These are phyloP conservation scores for Candoia aspera DNA, from an alignment of 2,113 vertebrate genomes.

Conservation along the genomic window DNA sequence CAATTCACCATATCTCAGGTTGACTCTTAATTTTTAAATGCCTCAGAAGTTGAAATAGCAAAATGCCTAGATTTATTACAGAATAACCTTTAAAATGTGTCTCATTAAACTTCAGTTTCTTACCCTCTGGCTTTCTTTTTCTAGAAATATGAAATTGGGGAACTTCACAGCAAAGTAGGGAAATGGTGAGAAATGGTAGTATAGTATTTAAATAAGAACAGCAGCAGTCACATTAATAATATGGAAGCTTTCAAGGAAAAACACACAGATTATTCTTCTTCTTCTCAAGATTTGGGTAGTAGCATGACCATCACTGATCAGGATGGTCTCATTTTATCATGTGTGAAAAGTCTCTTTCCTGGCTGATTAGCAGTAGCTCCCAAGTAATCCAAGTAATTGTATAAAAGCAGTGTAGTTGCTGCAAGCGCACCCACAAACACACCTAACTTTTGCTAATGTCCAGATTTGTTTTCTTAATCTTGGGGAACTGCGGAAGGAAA, in stretches of 20 bases:
- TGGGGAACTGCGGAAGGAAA: rapidly evolving
- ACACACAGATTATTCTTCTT: neutral
- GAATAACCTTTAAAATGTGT: conserved; percentile 71
- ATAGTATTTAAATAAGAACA: conserved; percentile 37
- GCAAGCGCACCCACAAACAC: neutral
- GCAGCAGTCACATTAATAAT: neutral
- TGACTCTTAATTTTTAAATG: conserved; percentile 68
- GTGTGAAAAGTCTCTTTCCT: neutral
- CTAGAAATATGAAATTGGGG: conserved; percentile 34
- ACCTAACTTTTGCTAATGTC: neutral
- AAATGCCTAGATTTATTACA: conserved; percentile 67
- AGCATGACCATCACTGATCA: no score
- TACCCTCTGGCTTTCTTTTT: conserved; percentile 61
- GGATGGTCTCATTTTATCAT: neutral
- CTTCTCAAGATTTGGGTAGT: neutral
- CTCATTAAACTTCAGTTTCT: conserved; percentile 69
- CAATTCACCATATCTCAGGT: conserved; percentile 52
- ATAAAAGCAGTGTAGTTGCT: neutral
- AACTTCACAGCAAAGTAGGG: conserved; percentile 63
- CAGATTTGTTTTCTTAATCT: neutral
- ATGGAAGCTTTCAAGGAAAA: neutral
- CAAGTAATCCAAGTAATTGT: neutral
- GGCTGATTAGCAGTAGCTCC: neutral
- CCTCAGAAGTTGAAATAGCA: conserved; percentile 68
- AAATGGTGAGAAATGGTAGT: conserved; percentile 68